Conservation (phyloP, 1,140 invertebrate species). For the Chionoecetes opilio region DNA sequence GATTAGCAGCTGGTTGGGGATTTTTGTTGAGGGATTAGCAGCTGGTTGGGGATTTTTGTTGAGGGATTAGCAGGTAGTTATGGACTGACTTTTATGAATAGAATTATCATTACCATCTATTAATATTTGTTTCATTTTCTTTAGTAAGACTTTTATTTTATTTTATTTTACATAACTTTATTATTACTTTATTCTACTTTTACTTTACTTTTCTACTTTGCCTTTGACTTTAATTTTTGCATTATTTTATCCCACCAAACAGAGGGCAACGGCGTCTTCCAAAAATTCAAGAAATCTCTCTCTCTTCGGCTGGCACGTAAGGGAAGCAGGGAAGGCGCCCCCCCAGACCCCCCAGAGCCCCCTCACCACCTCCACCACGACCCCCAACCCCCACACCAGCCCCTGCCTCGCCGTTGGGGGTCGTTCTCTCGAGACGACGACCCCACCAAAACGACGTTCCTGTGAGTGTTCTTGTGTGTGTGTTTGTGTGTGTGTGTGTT, state of each 20-base stretch:
- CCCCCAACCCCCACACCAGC: neutral
- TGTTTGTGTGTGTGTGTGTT: conserved; percentile 33
- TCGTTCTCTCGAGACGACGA: neutral
- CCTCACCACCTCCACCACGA: neutral
- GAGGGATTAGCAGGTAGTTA: no score
- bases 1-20: no score
- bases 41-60: no score
- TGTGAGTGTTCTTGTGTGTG: neutral
- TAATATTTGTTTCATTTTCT: no score
- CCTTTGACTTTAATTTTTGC: no score
- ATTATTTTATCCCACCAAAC: conserved; percentile 49
- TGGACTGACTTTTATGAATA: no score
- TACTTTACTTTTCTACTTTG: no score
- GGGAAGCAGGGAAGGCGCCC: conserved; percentile 49
- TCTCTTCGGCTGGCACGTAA: conserved; percentile 66
- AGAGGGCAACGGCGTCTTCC: conserved; percentile 79
- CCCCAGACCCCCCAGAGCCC: neutral
- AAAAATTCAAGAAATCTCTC: conserved; percentile 74
- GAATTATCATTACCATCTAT: no score
- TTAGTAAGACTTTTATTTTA: no score
- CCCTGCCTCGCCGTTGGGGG: neutral
- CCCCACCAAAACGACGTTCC: neutral
- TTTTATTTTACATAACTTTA: no score
- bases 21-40: no score
- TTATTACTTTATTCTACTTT: no score